A percentile compares a stretch with the other conserved stretches of the same genome.
Conservation (phyloP, 2,888 invertebrate species). For the Ephialtes manifestator region DNA sequence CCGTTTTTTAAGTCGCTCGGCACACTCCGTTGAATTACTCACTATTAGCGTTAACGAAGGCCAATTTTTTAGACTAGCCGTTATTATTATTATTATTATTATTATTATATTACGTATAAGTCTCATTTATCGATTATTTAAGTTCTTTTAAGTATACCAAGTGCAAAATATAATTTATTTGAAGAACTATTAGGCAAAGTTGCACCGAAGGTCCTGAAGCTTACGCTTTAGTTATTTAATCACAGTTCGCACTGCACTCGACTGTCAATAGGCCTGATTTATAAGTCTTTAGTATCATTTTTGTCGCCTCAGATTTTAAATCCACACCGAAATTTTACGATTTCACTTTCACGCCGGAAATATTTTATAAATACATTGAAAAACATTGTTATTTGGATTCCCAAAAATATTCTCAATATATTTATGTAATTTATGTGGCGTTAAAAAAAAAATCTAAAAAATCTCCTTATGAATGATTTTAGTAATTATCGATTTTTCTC, state of each 20-base stretch:
- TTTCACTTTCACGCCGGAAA: not conserved
- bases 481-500: too few relatives aligned
- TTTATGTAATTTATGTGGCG: not conserved
- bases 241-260: slow-evolving; percentile 46
- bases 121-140: not conserved
- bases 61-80: slow-evolving; percentile 39
- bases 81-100: not conserved
- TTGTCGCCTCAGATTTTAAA: not conserved
- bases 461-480: too few relatives aligned
- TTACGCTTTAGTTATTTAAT: slow-evolving; percentile 25
- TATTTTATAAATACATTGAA: slow-evolving; percentile 10
- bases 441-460: too few relatives aligned
- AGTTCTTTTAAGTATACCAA: slow-evolving; percentile 32
- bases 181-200: slow-evolving; percentile 56
- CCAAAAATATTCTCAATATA: not conserved
- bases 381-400: not conserved
- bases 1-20: slow-evolving; percentile 12
- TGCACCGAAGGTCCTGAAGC: slow-evolving; percentile 43
- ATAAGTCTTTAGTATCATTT: not conserved
- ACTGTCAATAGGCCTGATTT: slow-evolving; percentile 19
- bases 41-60: slow-evolving; percentile 50
- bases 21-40: slow-evolving; percentile 1
- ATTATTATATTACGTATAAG: slow-evolving; percentile 1
- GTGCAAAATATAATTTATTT: slow-evolving; percentile 67
- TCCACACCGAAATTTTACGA: not conserved